Base-by-base conservation (phyloP, 2,888 invertebrate species). In the Leptarthrus brevirostris region DNA sequence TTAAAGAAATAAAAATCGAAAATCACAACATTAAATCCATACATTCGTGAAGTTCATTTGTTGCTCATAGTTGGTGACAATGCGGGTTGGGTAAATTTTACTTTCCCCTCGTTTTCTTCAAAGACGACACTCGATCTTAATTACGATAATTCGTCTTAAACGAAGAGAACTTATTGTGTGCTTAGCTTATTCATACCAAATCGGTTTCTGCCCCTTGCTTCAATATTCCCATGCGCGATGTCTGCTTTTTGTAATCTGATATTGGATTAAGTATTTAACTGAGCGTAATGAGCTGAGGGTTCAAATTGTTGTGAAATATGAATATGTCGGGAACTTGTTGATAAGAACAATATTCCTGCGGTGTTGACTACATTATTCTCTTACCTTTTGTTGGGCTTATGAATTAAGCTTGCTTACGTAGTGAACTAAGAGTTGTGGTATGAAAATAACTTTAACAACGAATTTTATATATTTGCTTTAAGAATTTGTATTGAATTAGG, bases 111-210 rank as follows among this genome's bases (percentile, higher is more conserved):
- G 22, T 47, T 66, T n/a, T 24, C 47, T 47, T 2, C 10, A 66
- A 47, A 47, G 26, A 22, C 47, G 64, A 66, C 64, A 66, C 64
- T 66, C 64, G 64, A 66, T 66, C 64, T 66, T 66, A 66, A 66
- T 66, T 66, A 66, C 44, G 64, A 66, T 66, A 66, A 66, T 47
- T 47, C 64, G 64, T 66, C 47, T 66, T 66, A 66, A 44, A 47
- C 16, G 47, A 14, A 66, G 64, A 24, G 47, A 66, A 44, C 64
- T 66, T 47, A 66, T 47, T 66, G 64, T 47, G 47, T 24, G 24
- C 64, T 66, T 24, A 24, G 44, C 44, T 26, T 66, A 24, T 66
- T 47, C 49, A 20, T 49, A 49, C 49, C 18, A 49, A 49, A 20
- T 20, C 49, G 49, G 5, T 49, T 16, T 49, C 18, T 49, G 49